A percentile compares a stretch with the other conserved stretches of the same genome.
These are phyloP conservation scores for Felis catus DNA, from an alignment of 2,113 vertebrate species.

Conservation along the genomic window F.catus_Fca126_mat1.0 CM031415.1:104602001-104602500, in stretches of 20 bases:
- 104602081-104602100: neutral
- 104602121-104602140: neutral
- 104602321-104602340: neutral
- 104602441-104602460: neutral
- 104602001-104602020: neutral
- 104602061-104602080: neutral
- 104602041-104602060: neutral
- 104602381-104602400: neutral
- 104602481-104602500: neutral
- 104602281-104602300: neutral
- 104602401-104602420: neutral
- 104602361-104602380: neutral
- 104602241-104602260: conserved; percentile 4
- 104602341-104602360: neutral
- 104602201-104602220: neutral
- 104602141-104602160: neutral
- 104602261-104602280: neutral
- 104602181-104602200: neutral
- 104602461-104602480: neutral
- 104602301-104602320: neutral
- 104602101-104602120: neutral
- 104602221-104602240: neutral
- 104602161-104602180: neutral
- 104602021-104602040: neutral
- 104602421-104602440: neutral